Conservation (phyloP, 1,140 invertebrate species). For the Panonychus citri region DNA sequence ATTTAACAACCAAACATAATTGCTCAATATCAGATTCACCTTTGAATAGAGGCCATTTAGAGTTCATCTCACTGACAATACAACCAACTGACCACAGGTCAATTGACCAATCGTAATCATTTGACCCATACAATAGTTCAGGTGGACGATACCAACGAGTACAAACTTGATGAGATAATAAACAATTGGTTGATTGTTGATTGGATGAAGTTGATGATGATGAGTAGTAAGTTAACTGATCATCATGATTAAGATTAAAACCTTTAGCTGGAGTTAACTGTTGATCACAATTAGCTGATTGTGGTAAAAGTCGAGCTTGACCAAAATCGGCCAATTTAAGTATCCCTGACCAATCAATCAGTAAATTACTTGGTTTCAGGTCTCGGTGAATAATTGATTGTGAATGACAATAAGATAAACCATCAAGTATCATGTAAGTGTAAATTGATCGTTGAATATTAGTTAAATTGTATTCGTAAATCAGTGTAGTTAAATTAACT, state of each 20-base stretch:
- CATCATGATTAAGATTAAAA: too few relatives aligned
- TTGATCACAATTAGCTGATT: too few relatives aligned
- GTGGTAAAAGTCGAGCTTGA: constrained; percentile 42
- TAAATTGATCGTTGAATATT: constrained; percentile 60
- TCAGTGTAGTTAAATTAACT: constrained; percentile 30
- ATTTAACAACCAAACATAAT: constrained; percentile 64
- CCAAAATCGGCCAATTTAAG: constrained; percentile 83
- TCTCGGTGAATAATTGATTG: constrained; percentile 88
- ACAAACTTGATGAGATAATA: constrained; percentile 35
- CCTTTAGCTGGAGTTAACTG: too few relatives aligned
- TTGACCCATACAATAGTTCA: constrained; percentile 75
- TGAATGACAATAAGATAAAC: constrained; percentile 64
- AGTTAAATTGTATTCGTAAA: constrained; percentile 49
- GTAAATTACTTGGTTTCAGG: constrained; percentile 84
- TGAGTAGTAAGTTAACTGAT: too few relatives aligned
- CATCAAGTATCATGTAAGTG: constrained; percentile 69
- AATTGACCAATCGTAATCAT: constrained; percentile 49
- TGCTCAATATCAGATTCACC: constrained; percentile 96
- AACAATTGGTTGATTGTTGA: constrained; percentile 9
- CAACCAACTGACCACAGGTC: constrained; percentile 83
- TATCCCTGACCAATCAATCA: constrained; percentile 58
- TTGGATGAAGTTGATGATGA: too few relatives aligned
- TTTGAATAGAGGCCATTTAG: constrained; percentile 55
- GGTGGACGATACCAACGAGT: constrained; percentile 83
- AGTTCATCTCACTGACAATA: constrained; percentile 79